Conservation (phyloP, 2,888 invertebrate genomes). For the Cecidostiba fungosa region DNA sequence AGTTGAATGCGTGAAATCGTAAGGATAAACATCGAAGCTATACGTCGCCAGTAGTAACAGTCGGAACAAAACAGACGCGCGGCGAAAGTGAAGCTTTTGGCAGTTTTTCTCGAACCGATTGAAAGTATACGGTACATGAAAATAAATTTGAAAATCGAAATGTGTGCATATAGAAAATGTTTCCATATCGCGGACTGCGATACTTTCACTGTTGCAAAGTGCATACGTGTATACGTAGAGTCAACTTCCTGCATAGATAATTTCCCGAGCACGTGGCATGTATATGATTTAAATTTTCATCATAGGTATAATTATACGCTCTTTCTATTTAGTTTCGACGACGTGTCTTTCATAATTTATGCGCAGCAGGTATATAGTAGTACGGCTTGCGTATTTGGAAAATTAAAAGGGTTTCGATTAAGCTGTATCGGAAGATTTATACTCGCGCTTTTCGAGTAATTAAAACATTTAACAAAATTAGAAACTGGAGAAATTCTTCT, state of each 20-base stretch:
- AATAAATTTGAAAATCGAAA: not conserved
- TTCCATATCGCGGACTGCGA: constrained; percentile 4
- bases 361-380: not conserved
- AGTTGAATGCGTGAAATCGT: not conserved
- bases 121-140: not conserved
- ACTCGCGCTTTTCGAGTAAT: not conserved
- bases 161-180: not conserved
- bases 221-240: not conserved
- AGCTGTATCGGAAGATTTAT: not conserved
- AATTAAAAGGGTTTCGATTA: constrained; percentile 28
- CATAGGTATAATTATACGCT: constrained; percentile 40
- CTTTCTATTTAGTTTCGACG: constrained; percentile 25
- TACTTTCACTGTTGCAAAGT: constrained; percentile 47
- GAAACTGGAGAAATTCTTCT: not conserved
- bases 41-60: too few species aligned
- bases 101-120: not conserved
- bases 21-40: too few species aligned
- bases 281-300: constrained; percentile 55
- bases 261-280: not conserved
- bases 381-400: not conserved
- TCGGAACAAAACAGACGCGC: too few species aligned
- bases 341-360: constrained; percentile 31
- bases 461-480: not conserved
- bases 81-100: too few species aligned
- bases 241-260: constrained; percentile 45